Evolutionary conservation across 2,888 invertebrate genomes (phyloP), one percentile per base, ranked within the genome.

Genomic region (Chloroclysta siterata): DNA sequence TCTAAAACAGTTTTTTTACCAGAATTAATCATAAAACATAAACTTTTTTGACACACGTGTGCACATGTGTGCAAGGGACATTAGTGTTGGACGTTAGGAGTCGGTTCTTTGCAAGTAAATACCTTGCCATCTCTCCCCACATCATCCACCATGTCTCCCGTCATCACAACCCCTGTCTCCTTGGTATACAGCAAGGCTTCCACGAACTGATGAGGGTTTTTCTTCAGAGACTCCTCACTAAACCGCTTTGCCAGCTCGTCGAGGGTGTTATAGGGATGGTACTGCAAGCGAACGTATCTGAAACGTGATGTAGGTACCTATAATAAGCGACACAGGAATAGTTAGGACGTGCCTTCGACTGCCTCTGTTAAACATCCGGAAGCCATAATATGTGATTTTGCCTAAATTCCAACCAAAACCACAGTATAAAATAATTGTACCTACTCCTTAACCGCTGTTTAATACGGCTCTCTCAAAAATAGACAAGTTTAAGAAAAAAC

Each of bases 161-260:
- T 94, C 97, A 97, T 97, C 41, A 97, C 83, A 0, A 97, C 97
- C 8, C 95, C 97, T 52, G 93, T 86, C 44, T 96, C 90, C 72
- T 93, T 90, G 50, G 91, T 93, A 81, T 93, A 97, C 68, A 95
- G 88, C 33, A 97, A 83, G 0, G 95, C 95, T 82, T 97, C 97
- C 0, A 97, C 95, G 84, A 97, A 97, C 80, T 97, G 95, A 75
- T 96, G 91, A 1, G 93, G 89, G 0, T 88, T 79, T 7, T 83
- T 76, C 68, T 93, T 93, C 36, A 87, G 65, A 0, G 94, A 85
- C 72, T 94, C 94, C 53, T 92, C 82, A 47, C 85, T 83, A 75
- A 96, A 94, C 22, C 84, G 76, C 6, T 85, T 78, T 0, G 88
- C 79, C 2, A 95, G 87, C 11, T 94, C 92, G n/a, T 94, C 84